Percentiles rank a stretch among this genome's conserved stretches.
Conservation (phyloP, 2,113 vertebrate species). For the Rattus norvegicus region GRCr8 NC_086020.1:192681001-192681500, state of each 20-base stretch:
- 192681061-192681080: neutral
- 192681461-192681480: neutral
- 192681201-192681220: neutral
- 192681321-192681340: neutral
- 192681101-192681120: neutral
- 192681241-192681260: neutral
- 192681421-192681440: neutral
- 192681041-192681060: no score
- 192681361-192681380: neutral
- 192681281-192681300: neutral
- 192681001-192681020: no score
- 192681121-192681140: neutral
- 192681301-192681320: neutral
- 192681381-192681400: neutral
- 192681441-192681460: neutral
- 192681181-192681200: neutral
- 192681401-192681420: neutral
- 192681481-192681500: neutral
- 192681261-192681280: neutral
- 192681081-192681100: neutral
- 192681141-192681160: neutral
- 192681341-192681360: neutral
- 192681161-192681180: neutral
- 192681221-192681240: conserved; percentile 11
- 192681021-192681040: no score